Conservation (phyloP, 2,113 vertebrate species). For the Coturnix japonica region DNA sequence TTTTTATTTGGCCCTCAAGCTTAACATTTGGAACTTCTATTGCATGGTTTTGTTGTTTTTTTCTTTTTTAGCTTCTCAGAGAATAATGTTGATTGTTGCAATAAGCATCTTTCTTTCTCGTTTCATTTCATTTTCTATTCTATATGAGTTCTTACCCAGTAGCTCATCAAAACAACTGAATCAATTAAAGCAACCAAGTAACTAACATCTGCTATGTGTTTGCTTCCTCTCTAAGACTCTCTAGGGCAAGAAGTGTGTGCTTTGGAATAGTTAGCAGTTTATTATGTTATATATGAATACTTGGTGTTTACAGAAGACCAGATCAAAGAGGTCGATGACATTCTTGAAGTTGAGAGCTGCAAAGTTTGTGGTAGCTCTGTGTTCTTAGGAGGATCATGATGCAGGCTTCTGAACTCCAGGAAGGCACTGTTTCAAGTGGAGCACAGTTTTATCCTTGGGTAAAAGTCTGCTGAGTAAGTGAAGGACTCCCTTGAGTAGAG, state of each 20-base stretch:
- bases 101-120: constrained; percentile 26
- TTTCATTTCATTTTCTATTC: constrained; percentile 35
- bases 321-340: constrained; percentile 2
- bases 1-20: constrained; percentile 63
- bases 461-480: background rate
- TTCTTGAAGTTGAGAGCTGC: background rate
- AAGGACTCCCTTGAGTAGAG: background rate
- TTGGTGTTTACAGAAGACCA: constrained; percentile 1
- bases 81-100: constrained; percentile 39
- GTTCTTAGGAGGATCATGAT: background rate
- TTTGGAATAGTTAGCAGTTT: constrained; percentile 30
- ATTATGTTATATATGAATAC: constrained; percentile 19
- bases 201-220: constrained; percentile 53
- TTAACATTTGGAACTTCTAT: constrained; percentile 50
- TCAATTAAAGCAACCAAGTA: constrained; percentile 39
- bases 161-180: constrained; percentile 25
- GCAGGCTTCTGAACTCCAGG: background rate
- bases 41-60: background rate
- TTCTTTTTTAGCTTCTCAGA: background rate
- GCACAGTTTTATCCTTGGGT: background rate
- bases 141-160: constrained; percentile 16
- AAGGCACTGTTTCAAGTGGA: background rate
- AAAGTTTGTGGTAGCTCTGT: background rate
- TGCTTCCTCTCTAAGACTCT: constrained; percentile 6
- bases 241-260: constrained; percentile 23